Evolutionary conservation across 2,113 vertebrate genomes (phyloP).

Genomic region (Chaetura pelagica): DNA sequence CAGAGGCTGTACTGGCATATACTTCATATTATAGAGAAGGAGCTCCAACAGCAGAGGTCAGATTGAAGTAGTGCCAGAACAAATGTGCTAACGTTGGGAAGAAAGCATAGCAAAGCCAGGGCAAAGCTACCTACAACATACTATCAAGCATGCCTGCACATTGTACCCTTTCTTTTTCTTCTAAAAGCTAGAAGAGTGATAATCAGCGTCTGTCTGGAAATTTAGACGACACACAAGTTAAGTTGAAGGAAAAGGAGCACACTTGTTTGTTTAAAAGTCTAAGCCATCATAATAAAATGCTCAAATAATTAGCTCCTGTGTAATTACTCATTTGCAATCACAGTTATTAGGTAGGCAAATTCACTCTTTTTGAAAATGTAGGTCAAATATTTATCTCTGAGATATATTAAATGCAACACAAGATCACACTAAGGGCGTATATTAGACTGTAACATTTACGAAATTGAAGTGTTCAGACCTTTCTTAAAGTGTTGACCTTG

Average conservation of each 20-base stretch:
- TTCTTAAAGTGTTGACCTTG: conserved; percentile 76
- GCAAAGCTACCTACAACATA: not conserved
- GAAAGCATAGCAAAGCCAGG: not conserved
- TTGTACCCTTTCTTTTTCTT: not conserved
- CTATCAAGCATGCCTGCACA: accelerated
- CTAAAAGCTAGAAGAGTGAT: not conserved
- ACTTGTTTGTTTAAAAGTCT: conserved; percentile 40
- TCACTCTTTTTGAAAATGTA: conserved; percentile 1
- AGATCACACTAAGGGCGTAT: not conserved
- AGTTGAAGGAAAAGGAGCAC: not conserved
- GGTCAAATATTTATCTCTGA: conserved; percentile 40
- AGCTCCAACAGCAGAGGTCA: not conserved
- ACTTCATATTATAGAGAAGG: not conserved
- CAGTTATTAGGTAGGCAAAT: conserved; percentile 38
- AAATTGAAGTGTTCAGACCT: conserved; percentile 49
- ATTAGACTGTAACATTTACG: conserved; percentile 22
- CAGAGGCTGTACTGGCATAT: not conserved
- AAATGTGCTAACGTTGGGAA: not conserved
- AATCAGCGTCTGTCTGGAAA: not conserved
- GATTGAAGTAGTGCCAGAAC: not conserved
- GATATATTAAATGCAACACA: not conserved
- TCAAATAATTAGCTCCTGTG: conserved; percentile 10
- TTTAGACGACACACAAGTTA: not conserved
- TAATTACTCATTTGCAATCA: conserved; percentile 11
- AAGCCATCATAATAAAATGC: conserved; percentile 22